A percentile compares a stretch with the other conserved stretches of the same genome.
Evolutionary conservation across 2,888 invertebrate genomes (phyloP).

Genomic region (Leptura quadrifasciata): DNA sequence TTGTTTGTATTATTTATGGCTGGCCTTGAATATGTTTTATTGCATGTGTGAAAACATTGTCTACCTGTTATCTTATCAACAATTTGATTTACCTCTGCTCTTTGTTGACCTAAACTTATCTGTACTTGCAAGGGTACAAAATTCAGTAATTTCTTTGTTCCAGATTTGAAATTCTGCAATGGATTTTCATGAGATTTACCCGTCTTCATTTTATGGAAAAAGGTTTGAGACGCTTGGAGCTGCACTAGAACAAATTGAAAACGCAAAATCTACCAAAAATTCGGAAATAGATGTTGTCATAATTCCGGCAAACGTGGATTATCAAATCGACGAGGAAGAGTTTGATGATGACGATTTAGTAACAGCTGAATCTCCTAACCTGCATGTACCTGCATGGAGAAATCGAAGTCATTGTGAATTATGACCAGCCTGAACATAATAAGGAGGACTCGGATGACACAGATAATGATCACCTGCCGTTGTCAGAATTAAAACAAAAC

Average conservation of each 20-base stretch:
- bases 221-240: conserved; percentile 22
- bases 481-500: too few species aligned
- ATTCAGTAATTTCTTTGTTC: too few species aligned
- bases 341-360: conserved; percentile 23
- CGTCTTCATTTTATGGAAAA: neutral
- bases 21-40: too few species aligned
- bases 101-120: too few species aligned
- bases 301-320: conserved; percentile 20
- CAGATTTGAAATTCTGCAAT: too few species aligned
- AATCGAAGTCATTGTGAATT: conserved; percentile 23
- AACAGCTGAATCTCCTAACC: conserved; percentile 3
- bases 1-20: too few species aligned
- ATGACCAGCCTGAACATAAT: neutral
- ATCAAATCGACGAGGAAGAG: conserved; percentile 18
- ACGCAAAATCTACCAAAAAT: conserved; percentile 8
- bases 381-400: conserved; percentile 29
- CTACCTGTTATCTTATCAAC: too few species aligned
- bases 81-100: too few species aligned
- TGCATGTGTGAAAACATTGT: too few species aligned
- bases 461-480: too few species aligned
- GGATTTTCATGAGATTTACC: neutral
- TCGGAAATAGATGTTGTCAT: conserved; percentile 29
- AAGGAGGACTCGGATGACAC: conserved; percentile 8
- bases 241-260: conserved; percentile 28
- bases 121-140: too few species aligned